Evolutionary conservation across 2,113 vertebrate species (phyloP), one percentile per base, ranked within the genome.

Genomic region (Microcebus griseorufus): DNA sequence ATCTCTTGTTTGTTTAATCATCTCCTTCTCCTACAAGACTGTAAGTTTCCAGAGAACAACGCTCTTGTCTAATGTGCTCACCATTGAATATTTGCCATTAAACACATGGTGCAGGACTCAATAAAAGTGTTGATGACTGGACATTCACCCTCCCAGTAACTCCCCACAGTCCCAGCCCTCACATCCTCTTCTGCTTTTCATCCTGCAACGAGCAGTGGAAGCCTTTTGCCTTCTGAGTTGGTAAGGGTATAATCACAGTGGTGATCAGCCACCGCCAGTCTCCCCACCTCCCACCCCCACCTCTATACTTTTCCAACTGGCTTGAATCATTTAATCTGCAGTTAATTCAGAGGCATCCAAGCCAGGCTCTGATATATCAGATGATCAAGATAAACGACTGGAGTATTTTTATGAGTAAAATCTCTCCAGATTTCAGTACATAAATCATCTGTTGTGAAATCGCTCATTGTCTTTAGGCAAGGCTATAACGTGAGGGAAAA

Each of bases 371-470:
- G 98, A 98, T 98, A 80, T 94, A 98, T 97, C 96, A 70, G 96
- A 97, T 98, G 96, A 99, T 98, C 98, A 97, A 98, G 98, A 98
- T 97, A 97, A 97, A 98, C 32, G 94, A 87, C 94, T 97, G 62
- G 95, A 98, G 96, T 98, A 98, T 97, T 98, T 98, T 99, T 98
- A 98, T 98, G 98, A 98, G 98, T 95, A 98, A 98, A 98, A 98
- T 98, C 98, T 98, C 98, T 98, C 93, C 96, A 97, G 98, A 99
- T 98, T 98, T 98, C 96, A 98, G 98, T 98, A 98, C 97, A 98
- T 98, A 98, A 99, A 98, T 98, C 98, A 99, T 98, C 98, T 98
- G 98, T 98, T 98, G 97, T 98, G 97, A 98, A 98, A 98, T 98
- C 13, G 9, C 90, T 98, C 98, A 82, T 98, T 98, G 98, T 99